phyloP scores from a whole-genome alignment of 2,888 invertebrate species.

The Dynastes maya region DNA sequence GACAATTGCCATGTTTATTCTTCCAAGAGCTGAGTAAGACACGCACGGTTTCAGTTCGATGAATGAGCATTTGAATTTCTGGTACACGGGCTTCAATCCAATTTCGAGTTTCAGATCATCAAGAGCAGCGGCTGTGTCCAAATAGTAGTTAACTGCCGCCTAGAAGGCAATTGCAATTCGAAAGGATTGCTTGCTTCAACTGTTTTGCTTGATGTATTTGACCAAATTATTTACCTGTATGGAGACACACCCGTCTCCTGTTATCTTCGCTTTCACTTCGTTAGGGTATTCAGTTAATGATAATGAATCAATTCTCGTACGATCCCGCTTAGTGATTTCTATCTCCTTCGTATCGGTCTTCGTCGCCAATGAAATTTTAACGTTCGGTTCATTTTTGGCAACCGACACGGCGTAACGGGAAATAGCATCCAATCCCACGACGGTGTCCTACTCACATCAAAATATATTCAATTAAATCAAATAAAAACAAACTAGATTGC shows the following conservation, averaged over 20 bases:
- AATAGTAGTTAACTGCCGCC: slow-evolving; percentile 72
- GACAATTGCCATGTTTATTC: slow-evolving; percentile 76
- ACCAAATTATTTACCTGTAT: slow-evolving; percentile 69
- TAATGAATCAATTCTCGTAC: slow-evolving; percentile 70
- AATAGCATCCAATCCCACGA: slow-evolving; percentile 76
- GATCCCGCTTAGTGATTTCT: slow-evolving; percentile 70
- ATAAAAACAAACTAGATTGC: neutral
- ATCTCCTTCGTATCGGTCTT: slow-evolving; percentile 69
- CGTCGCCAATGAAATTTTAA: slow-evolving; percentile 69
- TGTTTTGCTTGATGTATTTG: too few relatives aligned
- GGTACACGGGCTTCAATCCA: slow-evolving; percentile 68
- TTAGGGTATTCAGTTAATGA: slow-evolving; percentile 70
- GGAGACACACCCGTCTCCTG: slow-evolving; percentile 74
- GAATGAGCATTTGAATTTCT: slow-evolving; percentile 70
- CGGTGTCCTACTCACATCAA: slow-evolving; percentile 72
- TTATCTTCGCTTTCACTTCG: slow-evolving; percentile 69
- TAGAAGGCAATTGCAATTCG: slow-evolving; percentile 57
- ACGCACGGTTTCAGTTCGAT: slow-evolving; percentile 68
- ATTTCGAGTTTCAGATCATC: slow-evolving; percentile 73
- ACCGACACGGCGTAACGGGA: slow-evolving; percentile 73
- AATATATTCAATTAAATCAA: neutral
- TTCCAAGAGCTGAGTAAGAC: slow-evolving; percentile 67
- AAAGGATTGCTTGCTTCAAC: too few relatives aligned
- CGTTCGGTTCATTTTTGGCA: slow-evolving; percentile 68
- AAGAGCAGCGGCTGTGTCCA: slow-evolving; percentile 69